phyloP scores from a whole-genome alignment of 1,140 invertebrate genomes.

The Hyposmocoma kahamanoa region DNA sequence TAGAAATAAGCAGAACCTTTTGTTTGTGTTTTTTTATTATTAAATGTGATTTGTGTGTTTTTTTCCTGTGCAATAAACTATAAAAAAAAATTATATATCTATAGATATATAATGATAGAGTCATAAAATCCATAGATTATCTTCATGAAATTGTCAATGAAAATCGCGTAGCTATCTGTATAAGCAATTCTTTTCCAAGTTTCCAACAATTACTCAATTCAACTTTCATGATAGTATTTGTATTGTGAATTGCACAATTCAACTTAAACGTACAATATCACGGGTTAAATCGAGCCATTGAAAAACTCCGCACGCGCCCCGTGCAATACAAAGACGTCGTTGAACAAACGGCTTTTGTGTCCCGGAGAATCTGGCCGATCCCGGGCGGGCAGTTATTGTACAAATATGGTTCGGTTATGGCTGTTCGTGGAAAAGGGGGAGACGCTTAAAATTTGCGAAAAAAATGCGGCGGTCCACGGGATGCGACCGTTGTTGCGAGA shows the following conservation, averaged over 20 bases:
- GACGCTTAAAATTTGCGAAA: conserved; percentile 64
- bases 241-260: neutral
- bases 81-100: too few relatives aligned
- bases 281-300: conserved; percentile 39
- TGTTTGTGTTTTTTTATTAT: too few relatives aligned
- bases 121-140: too few relatives aligned
- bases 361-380: conserved; percentile 26
- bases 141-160: too few relatives aligned
- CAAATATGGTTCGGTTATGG: conserved; percentile 65
- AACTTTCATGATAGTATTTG: too few relatives aligned
- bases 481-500: conserved; percentile 21
- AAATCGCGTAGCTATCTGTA: too few relatives aligned
- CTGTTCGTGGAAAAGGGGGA: conserved; percentile 56
- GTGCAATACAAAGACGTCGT: conserved; percentile 58
- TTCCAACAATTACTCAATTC: too few relatives aligned
- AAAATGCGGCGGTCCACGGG: conserved; percentile 42
- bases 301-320: conserved; percentile 46
- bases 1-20: too few relatives aligned
- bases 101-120: too few relatives aligned
- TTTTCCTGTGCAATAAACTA: too few relatives aligned
- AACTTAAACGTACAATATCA: conserved; percentile 35
- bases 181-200: too few relatives aligned
- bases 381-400: conserved; percentile 57
- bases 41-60: too few relatives aligned
- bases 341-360: conserved; percentile 58